Evolutionary conservation across 2,888 invertebrate species (phyloP).

Genomic region (Cremastobaeus sp.): DNA sequence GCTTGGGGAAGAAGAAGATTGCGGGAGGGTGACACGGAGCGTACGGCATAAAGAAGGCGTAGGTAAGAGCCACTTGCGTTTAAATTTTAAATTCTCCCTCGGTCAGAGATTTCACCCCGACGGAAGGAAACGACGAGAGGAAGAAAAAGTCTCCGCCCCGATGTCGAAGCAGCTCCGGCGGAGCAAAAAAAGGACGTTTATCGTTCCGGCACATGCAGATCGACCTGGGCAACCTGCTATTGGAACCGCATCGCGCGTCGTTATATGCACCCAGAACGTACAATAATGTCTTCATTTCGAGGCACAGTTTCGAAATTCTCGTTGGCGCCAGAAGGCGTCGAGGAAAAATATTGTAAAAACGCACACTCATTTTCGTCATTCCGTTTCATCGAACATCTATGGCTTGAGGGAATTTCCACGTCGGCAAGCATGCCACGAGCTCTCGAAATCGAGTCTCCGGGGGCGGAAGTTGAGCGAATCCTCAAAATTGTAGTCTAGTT

Average conservation of each 20-base stretch:
- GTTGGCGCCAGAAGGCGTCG: neutral
- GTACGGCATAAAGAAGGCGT: slow-evolving; percentile 62
- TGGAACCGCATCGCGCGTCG: slow-evolving; percentile 6
- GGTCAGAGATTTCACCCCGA: slow-evolving; percentile 64
- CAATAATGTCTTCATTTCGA: slow-evolving; percentile 38
- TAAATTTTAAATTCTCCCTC: slow-evolving; percentile 71
- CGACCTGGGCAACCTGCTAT: slow-evolving; percentile 14
- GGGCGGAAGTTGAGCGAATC: slow-evolving; percentile 63
- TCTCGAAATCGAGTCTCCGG: slow-evolving; percentile 63
- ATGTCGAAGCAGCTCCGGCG: neutral
- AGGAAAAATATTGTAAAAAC: slow-evolving; percentile 13
- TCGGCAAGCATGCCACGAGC: slow-evolving; percentile 8
- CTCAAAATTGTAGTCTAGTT: slow-evolving; percentile 65
- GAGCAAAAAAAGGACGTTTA: slow-evolving; percentile 36
- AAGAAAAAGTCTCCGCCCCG: slow-evolving; percentile 24
- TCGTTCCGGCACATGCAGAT: slow-evolving; percentile 48
- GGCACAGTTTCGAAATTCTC: neutral
- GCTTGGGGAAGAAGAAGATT: slow-evolving; percentile 62
- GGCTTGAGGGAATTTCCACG: slow-evolving; percentile 24
- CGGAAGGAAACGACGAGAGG: slow-evolving; percentile 40
- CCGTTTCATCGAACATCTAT: slow-evolving; percentile 23
- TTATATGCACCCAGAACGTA: slow-evolving; percentile 43
- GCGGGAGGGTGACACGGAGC: slow-evolving; percentile 62
- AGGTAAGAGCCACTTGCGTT: slow-evolving; percentile 68
- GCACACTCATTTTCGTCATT: slow-evolving; percentile 17